A percentile compares a stretch with the other conserved stretches of the same genome.
Conservation (phyloP, 30 jellyfish, hydroid and myxozoan genomes). For the Clytia hemisphaerica region DNA sequence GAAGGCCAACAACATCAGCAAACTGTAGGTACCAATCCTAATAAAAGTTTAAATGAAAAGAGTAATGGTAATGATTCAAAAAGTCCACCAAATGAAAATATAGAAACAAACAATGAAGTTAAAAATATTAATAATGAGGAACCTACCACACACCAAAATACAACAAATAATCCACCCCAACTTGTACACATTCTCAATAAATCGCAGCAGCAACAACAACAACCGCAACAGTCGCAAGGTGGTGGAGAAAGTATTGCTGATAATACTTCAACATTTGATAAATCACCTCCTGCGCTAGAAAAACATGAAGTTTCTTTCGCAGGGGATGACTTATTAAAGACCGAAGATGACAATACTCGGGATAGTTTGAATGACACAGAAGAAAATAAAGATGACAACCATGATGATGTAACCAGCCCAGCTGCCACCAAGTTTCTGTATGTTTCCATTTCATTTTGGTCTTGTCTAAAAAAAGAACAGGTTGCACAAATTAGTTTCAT, state of each 20-base stretch:
- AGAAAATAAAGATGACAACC: background rate
- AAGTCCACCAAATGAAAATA: too few species aligned
- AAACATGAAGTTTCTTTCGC: background rate
- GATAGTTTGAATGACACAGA: slow-evolving; percentile 2
- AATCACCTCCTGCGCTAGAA: slow-evolving; percentile 17
- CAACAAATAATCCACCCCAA: background rate
- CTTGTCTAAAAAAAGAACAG: too few species aligned
- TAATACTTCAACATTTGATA: background rate
- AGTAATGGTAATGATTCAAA: too few species aligned
- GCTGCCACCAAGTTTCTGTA: too few species aligned
- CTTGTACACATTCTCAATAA: background rate
- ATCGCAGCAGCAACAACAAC: background rate
- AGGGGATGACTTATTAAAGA: background rate
- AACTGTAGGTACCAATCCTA: too few species aligned
- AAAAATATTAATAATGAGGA: background rate
- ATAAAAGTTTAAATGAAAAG: too few species aligned
- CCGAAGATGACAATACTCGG: slow-evolving; percentile 2
- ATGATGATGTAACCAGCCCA: too few species aligned
- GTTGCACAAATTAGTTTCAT: too few species aligned
- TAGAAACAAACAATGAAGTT: background rate
- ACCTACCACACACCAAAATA: background rate
- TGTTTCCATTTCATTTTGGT: too few species aligned
- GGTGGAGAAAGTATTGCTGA: background rate
- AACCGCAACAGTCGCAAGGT: background rate
- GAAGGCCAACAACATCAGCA: too few species aligned